A percentile compares a stretch with the other conserved stretches of the same genome.
Conservation (phyloP, 1,140 invertebrate genomes). For the Tribolium madens region DNA sequence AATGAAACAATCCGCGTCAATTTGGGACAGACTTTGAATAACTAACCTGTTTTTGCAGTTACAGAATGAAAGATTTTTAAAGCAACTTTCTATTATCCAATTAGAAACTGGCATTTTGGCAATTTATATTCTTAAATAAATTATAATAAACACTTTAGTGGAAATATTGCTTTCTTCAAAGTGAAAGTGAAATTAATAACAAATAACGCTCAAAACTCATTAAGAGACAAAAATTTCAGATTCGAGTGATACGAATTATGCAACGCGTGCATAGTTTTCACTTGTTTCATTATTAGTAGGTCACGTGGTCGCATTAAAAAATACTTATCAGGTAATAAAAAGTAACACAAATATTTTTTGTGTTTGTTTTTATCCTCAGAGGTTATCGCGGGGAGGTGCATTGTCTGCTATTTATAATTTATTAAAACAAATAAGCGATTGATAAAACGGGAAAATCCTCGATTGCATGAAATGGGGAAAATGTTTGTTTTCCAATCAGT, state of each 20-base stretch:
- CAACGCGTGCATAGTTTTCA: not conserved
- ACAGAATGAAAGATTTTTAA: too few relatives aligned
- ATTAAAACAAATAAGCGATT: too few relatives aligned
- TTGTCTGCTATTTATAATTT: not conserved
- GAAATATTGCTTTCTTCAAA: not conserved
- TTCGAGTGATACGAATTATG: not conserved
- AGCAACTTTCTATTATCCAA: not conserved
- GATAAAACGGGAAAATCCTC: too few relatives aligned
- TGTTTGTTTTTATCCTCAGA: not conserved
- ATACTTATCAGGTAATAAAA: not conserved
- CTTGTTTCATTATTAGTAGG: not conserved
- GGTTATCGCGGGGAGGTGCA: not conserved
- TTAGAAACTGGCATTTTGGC: not conserved
- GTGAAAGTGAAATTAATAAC: not conserved
- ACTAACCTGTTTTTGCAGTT: too few relatives aligned
- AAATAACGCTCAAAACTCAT: not conserved
- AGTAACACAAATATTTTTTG: not conserved
- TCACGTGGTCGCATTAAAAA: too few relatives aligned
- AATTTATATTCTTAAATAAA: not conserved
- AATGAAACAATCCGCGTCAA: too few relatives aligned
- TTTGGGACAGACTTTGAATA: too few relatives aligned
- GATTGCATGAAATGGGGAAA: too few relatives aligned
- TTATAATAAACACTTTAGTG: not conserved
- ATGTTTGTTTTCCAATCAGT: not conserved
- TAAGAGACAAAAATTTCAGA: not conserved